phyloP scores from a whole-genome alignment of 2,888 invertebrate species.

The Watsonalla cultraria region DNA sequence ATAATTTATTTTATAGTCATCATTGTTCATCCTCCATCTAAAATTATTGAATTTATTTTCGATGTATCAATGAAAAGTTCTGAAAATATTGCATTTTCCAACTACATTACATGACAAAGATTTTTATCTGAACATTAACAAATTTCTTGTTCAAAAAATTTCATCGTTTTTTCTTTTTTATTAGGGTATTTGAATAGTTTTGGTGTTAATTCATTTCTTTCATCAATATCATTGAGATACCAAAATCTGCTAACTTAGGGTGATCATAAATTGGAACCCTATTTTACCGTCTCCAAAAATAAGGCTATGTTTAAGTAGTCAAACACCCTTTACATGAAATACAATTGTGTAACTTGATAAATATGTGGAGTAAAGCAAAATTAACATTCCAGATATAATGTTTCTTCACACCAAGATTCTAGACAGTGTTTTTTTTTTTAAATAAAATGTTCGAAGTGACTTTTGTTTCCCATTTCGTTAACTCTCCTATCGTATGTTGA shows the following conservation, averaged over 20 bases:
- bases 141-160: too few relatives aligned
- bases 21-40: background rate
- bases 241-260: too few relatives aligned
- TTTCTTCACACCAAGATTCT: background rate
- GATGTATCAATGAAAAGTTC: background rate
- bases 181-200: too few relatives aligned
- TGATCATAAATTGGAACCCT: too few relatives aligned
- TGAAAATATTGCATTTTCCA: background rate
- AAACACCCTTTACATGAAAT: background rate
- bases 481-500: slow-evolving; percentile 9
- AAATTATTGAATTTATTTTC: background rate
- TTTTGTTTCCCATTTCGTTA: background rate
- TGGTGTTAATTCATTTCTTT: too few relatives aligned
- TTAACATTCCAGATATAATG: slow-evolving; percentile 1
- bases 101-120: background rate
- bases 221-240: too few relatives aligned
- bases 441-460: background rate
- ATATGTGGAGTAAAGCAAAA: background rate
- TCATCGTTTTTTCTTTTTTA: too few relatives aligned
- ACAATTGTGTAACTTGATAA: background rate
- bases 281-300: too few relatives aligned
- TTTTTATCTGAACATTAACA: background rate
- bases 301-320: too few relatives aligned
- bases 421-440: background rate
- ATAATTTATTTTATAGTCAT: background rate